Evolutionary conservation across 2,797 vertebrate species (phyloP).

Genomic region (Amblyraja radiata): DNA sequence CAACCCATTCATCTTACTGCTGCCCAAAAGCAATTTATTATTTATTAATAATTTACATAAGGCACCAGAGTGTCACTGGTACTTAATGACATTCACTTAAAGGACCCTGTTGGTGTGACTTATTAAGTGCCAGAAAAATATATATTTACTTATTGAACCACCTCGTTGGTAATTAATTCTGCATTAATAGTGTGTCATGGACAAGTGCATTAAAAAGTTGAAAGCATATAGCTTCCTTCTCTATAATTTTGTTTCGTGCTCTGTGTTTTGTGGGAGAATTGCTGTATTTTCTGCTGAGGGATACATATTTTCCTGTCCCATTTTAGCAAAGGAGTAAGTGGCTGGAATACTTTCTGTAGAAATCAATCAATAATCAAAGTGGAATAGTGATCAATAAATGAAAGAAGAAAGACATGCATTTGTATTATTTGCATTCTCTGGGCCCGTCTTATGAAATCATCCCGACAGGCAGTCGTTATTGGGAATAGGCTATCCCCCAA

Average conservation of each 20-base stretch:
- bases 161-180: slow-evolving; percentile 37
- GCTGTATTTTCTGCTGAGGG: not conserved
- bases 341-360: not conserved
- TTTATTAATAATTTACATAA: slow-evolving; percentile 38
- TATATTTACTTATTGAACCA: slow-evolving; percentile 38
- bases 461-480: not conserved
- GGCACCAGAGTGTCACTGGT: slow-evolving; percentile 36
- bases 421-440: not conserved
- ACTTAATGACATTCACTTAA: slow-evolving; percentile 38
- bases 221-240: slow-evolving; percentile 11
- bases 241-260: slow-evolving; percentile 16
- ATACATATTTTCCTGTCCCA: not conserved
- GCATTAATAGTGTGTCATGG: slow-evolving; percentile 38
- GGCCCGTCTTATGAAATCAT: not conserved
- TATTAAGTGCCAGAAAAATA: slow-evolving; percentile 38
- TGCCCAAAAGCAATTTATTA: slow-evolving; percentile 37
- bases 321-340: not conserved
- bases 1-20: slow-evolving; percentile 36
- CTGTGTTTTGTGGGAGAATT: not conserved
- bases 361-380: slow-evolving; percentile 33
- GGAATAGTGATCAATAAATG: slow-evolving; percentile 26
- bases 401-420: not conserved
- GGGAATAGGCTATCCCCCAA: not conserved
- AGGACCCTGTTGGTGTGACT: slow-evolving; percentile 37
- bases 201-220: slow-evolving; percentile 34